These are phyloP conservation scores for Triops longicaudatus DNA, from an alignment of 1,140 invertebrate genomes.

Conservation along the genomic window DNA sequence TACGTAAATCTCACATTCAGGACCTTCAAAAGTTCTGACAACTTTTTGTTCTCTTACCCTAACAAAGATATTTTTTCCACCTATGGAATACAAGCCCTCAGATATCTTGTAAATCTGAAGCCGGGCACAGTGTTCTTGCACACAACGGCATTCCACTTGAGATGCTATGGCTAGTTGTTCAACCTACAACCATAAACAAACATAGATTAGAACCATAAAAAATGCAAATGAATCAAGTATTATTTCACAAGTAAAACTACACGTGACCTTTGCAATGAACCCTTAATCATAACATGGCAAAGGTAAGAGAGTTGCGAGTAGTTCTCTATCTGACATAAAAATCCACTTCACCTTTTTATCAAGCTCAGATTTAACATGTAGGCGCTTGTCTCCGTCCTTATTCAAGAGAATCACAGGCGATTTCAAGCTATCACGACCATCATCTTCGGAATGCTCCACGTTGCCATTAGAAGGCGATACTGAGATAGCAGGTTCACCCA, in stretches of 20 bases:
- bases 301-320: slow-evolving; percentile 17
- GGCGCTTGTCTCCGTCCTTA: slow-evolving; percentile 16
- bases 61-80: slow-evolving; percentile 69
- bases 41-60: slow-evolving; percentile 44
- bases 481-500: slow-evolving; percentile 26
- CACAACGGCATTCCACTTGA: slow-evolving; percentile 35
- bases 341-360: slow-evolving; percentile 47
- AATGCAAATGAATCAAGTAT: neutral
- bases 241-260: no score
- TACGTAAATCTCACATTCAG: slow-evolving; percentile 41
- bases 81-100: slow-evolving; percentile 70
- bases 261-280: no score
- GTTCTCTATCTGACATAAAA: slow-evolving; percentile 50
- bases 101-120: slow-evolving; percentile 66
- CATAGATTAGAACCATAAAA: neutral
- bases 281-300: neutral
- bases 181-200: slow-evolving; percentile 34
- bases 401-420: slow-evolving; percentile 13
- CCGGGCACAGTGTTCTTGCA: slow-evolving; percentile 33
- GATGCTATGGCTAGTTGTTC: slow-evolving; percentile 38
- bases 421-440: neutral
- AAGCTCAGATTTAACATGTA: slow-evolving; percentile 42
- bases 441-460: slow-evolving; percentile 21
- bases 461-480: slow-evolving; percentile 33
- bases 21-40: neutral